A percentile compares a stretch with the other conserved stretches of the same genome.
phyloP scores from a whole-genome alignment of 2,797 vertebrate genomes.

The Todus mexicanus region DNA sequence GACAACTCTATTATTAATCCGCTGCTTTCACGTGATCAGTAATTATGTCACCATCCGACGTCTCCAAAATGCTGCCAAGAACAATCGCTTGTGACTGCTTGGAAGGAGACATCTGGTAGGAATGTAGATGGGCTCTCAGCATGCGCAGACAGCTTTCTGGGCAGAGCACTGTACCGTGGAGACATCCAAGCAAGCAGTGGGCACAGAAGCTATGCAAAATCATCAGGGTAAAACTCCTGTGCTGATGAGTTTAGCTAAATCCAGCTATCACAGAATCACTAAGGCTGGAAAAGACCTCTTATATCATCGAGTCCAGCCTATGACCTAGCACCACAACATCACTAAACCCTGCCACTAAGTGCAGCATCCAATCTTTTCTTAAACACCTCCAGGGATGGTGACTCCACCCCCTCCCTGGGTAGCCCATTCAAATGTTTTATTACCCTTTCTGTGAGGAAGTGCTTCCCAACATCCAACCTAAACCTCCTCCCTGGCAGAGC shows the following conservation, averaged over 20 bases:
- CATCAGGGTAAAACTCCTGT: background rate
- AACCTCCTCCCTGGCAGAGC: no score
- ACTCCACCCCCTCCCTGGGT: no score
- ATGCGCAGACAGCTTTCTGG: background rate
- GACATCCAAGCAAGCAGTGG: background rate
- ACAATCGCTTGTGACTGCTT: background rate
- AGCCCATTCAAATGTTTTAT: no score
- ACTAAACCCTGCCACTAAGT: no score
- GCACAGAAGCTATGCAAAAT: background rate
- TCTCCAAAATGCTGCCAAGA: background rate
- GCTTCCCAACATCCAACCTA: no score
- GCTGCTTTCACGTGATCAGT: background rate
- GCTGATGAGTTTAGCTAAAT: background rate
- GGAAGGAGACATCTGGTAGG: background rate
- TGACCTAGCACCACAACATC: no score
- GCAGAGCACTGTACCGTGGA: fast-evolving
- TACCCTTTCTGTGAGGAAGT: no score
- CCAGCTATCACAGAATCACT: no score
- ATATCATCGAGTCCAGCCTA: no score
- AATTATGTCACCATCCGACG: background rate
- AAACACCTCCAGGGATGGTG: no score
- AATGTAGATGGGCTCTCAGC: background rate
- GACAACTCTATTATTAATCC: constrained; percentile 7
- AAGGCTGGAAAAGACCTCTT: no score
- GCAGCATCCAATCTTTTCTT: no score